phyloP scores from a whole-genome alignment of 1,140 invertebrate species.

The Drosophila bocki region DNA sequence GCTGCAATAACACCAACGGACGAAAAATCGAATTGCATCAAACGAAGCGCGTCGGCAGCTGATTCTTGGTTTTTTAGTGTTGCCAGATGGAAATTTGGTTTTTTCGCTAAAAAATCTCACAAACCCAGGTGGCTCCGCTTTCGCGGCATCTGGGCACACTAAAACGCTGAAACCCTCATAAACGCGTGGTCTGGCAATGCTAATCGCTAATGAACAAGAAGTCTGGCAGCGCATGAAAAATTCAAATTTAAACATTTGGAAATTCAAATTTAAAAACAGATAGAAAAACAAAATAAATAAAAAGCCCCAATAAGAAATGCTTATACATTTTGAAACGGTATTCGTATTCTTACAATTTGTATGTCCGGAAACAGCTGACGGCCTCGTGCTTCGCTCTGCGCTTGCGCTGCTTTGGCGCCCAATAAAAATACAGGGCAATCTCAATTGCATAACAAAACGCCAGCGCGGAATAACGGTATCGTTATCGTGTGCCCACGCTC shows the following conservation, averaged over 20 bases:
- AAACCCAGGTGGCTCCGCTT: too few species aligned
- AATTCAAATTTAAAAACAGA: not conserved
- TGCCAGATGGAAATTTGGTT: too few species aligned
- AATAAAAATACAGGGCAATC: conserved; percentile 63
- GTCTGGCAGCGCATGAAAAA: too few species aligned
- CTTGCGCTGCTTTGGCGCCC: conserved; percentile 65
- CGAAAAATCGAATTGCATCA: conserved; percentile 65
- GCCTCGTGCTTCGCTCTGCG: conserved; percentile 18
- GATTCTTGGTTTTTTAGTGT: conserved; percentile 21
- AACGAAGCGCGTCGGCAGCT: conserved; percentile 69
- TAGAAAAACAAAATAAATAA: not conserved
- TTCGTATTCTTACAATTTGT: not conserved
- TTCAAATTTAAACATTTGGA: not conserved
- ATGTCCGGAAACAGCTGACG: conserved; percentile 44
- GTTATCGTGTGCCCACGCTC: conserved; percentile 71
- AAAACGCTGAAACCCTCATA: too few species aligned
- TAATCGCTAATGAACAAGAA: too few species aligned
- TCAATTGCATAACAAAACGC: conserved; percentile 78
- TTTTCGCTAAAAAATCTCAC: too few species aligned
- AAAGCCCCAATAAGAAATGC: too few species aligned
- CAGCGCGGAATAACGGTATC: conserved; percentile 66
- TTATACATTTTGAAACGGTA: accelerated
- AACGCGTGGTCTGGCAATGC: too few species aligned
- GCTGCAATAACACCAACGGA: conserved; percentile 25
- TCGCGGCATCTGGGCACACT: too few species aligned